phyloP scores from a whole-genome alignment of 2,113 vertebrate species.

The Manacus vitellinus region DNA sequence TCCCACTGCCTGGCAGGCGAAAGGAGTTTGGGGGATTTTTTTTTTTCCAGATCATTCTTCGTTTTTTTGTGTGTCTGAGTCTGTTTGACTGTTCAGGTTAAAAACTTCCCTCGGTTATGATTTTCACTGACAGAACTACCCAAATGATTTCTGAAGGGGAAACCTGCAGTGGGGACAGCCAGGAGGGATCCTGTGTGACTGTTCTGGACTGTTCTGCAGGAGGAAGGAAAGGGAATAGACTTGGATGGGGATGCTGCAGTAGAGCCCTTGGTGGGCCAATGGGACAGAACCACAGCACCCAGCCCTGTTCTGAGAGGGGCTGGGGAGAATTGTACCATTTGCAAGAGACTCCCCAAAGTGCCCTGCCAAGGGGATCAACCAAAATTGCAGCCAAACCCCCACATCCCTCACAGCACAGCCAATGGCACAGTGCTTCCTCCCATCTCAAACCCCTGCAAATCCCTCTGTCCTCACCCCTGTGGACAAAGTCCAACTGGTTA shows the following conservation, averaged over 20 bases:
- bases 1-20: not conserved
- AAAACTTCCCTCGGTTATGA: not conserved
- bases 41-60: slow-evolving; percentile 27
- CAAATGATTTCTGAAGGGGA: not conserved
- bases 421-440: not conserved
- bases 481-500: not conserved
- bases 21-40: slow-evolving; percentile 41
- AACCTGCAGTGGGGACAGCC: not conserved
- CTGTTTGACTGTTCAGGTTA: not conserved
- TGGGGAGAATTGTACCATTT: accelerated
- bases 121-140: not conserved
- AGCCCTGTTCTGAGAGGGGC: not conserved
- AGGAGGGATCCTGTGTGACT: not conserved
- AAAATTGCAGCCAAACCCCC: not conserved
- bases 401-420: not conserved
- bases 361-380: not conserved
- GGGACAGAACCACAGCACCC: accelerated
- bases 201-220: not conserved
- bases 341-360: not conserved
- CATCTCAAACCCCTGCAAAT: not conserved
- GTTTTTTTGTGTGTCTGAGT: not conserved
- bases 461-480: not conserved
- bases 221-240: not conserved
- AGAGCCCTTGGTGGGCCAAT: not conserved
- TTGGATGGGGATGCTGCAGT: not conserved